A percentile compares a stretch with the other conserved stretches of the same genome.
Evolutionary conservation across 2,113 vertebrate genomes (phyloP).

Genomic region (Dicrurus megarhynchus): DNA sequence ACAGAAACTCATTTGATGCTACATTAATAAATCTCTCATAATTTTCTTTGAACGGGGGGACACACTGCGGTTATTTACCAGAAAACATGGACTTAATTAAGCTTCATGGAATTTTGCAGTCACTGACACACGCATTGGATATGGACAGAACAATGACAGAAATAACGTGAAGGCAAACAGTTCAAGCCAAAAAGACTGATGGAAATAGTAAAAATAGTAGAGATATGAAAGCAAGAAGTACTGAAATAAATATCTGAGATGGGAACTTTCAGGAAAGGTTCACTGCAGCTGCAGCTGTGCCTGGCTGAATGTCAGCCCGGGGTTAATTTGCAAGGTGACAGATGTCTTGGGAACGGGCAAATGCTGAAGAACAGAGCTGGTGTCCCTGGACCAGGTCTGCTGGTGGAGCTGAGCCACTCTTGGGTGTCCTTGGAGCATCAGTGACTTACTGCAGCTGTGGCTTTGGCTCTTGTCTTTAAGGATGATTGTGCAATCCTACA

Average conservation of each 20-base stretch:
- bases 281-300: not conserved
- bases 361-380: not conserved
- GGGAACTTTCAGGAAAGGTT: not conserved
- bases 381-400: not conserved
- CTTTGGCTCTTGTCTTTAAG: not conserved
- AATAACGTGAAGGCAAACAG: not conserved
- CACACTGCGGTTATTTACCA: not conserved
- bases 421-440: not conserved
- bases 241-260: not conserved
- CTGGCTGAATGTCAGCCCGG: not conserved
- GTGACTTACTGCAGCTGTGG: not conserved
- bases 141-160: not conserved
- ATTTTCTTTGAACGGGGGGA: not conserved
- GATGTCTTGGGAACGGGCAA: not conserved
- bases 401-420: not conserved
- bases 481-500: not conserved
- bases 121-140: accelerated
- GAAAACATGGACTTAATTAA: not conserved
- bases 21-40: slow-evolving; percentile 41
- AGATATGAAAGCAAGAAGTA: not conserved
- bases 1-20: slow-evolving; percentile 41
- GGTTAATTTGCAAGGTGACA: slow-evolving; percentile 26
- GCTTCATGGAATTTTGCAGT: not conserved
- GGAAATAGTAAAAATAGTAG: not conserved
- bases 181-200: not conserved